These are phyloP conservation scores for Tuberolachnus salignus DNA, from an alignment of 2,888 invertebrate genomes.

Conservation along the genomic window DNA sequence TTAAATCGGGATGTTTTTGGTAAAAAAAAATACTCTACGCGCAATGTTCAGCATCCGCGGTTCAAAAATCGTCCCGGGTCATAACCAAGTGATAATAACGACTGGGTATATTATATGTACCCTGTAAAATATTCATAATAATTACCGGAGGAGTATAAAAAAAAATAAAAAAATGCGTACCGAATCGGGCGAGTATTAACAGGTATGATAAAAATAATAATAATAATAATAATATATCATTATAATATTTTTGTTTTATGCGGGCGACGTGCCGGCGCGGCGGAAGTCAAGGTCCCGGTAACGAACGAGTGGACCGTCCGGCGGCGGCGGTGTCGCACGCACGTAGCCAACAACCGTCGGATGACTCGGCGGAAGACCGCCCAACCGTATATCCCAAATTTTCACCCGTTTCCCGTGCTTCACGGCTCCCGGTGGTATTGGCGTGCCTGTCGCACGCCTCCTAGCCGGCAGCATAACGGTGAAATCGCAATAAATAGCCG, in stretches of 20 bases:
- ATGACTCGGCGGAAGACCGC: constrained; percentile 30
- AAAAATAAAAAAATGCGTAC: no score
- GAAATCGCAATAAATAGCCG: no score
- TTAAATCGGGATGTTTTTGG: no score
- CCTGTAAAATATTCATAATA: no score
- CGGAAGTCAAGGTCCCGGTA: constrained; percentile 40
- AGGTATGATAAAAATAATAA: background rate
- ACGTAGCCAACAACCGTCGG: constrained; percentile 14
- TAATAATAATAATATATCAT: background rate
- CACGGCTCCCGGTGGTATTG: no score
- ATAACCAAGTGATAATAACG: no score
- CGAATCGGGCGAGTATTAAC: background rate
- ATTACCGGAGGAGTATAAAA: background rate
- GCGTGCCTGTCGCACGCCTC: no score
- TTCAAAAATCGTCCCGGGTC: no score
- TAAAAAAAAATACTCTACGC: no score
- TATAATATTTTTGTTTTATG: background rate
- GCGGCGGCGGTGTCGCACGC: constrained; percentile 18
- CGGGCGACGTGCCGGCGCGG: constrained; percentile 8
- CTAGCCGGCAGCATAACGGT: no score
- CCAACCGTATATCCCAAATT: constrained; percentile 43
- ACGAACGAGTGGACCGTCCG: constrained; percentile 43
- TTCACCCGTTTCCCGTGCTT: background rate
- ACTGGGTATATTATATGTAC: no score
- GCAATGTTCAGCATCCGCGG: no score